Conservation (phyloP, 2,113 vertebrate genomes). For the Capreolus pygargus region DNA sequence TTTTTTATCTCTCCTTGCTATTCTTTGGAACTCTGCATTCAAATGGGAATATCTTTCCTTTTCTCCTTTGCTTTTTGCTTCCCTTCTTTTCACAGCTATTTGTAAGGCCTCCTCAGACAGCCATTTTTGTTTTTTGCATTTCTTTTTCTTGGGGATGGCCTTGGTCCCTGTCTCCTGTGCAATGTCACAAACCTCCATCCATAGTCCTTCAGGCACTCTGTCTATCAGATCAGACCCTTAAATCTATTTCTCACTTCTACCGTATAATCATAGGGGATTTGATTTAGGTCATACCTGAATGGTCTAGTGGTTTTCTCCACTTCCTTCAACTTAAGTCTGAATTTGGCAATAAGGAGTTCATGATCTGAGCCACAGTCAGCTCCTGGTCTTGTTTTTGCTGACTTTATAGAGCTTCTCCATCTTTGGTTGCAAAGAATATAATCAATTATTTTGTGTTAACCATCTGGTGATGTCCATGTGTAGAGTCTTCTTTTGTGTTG, state of each 20-base stretch:
- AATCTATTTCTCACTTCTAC: background rate
- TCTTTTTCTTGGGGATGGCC: background rate
- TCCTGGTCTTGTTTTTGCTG: background rate
- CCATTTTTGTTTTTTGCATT: background rate
- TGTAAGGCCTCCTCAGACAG: background rate
- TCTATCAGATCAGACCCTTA: background rate
- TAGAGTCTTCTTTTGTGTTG: background rate
- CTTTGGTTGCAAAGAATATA: background rate
- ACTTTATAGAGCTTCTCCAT: background rate
- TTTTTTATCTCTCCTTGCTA: background rate
- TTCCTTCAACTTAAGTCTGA: background rate
- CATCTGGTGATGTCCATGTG: background rate
- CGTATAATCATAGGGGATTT: background rate
- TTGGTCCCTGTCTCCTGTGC: background rate
- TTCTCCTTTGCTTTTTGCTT: background rate
- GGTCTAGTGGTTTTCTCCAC: background rate
- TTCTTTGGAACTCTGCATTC: background rate
- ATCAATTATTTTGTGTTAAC: background rate
- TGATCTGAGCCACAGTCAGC: background rate
- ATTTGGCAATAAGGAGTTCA: background rate
- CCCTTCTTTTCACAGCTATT: background rate
- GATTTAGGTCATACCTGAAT: background rate
- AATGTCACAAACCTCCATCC: accelerated
- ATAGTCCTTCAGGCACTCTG: background rate
- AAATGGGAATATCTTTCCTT: background rate